These are phyloP conservation scores for Sebastolobus altivelis DNA, from an alignment of 2,797 vertebrate species.

Conservation along the genomic window DNA sequence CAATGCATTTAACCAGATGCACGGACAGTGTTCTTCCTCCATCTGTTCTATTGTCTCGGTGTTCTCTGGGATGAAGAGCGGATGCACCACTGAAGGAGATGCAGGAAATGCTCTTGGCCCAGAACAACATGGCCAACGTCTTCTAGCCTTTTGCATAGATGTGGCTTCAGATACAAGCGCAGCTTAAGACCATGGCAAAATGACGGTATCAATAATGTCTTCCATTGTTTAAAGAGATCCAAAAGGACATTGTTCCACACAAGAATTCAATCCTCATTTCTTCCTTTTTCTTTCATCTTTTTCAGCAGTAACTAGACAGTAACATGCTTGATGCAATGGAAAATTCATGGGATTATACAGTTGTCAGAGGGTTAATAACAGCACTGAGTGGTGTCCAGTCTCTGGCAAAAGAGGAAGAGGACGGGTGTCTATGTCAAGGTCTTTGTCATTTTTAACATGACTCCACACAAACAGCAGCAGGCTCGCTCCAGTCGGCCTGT, in stretches of 20 bases:
- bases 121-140: slow-evolving; percentile 72
- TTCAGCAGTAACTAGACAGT: slow-evolving; percentile 15
- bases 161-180: slow-evolving; percentile 30
- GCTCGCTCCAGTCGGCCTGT: slow-evolving; percentile 22
- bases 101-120: slow-evolving; percentile 83
- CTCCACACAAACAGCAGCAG: slow-evolving; percentile 49
- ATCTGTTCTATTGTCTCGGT: slow-evolving; percentile 85
- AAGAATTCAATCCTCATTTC: not conserved
- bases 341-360: slow-evolving; percentile 18
- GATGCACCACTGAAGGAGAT: slow-evolving; percentile 83
- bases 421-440: slow-evolving; percentile 59
- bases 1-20: slow-evolving; percentile 85
- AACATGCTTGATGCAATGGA: slow-evolving; percentile 38
- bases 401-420: slow-evolving; percentile 37
- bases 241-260: not conserved
- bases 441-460: slow-evolving; percentile 70
- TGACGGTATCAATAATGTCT: not conserved
- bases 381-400: slow-evolving; percentile 23
- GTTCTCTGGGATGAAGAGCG: slow-evolving; percentile 83
- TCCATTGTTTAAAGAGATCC: slow-evolving; percentile 7
- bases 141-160: slow-evolving; percentile 50
- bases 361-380: slow-evolving; percentile 37
- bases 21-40: slow-evolving; percentile 84
- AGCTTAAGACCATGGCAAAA: slow-evolving; percentile 2
- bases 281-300: slow-evolving; percentile 14